phyloP scores from a whole-genome alignment of 64 coral and sea anemone species.

The Stichodactyla helianthus region DNA sequence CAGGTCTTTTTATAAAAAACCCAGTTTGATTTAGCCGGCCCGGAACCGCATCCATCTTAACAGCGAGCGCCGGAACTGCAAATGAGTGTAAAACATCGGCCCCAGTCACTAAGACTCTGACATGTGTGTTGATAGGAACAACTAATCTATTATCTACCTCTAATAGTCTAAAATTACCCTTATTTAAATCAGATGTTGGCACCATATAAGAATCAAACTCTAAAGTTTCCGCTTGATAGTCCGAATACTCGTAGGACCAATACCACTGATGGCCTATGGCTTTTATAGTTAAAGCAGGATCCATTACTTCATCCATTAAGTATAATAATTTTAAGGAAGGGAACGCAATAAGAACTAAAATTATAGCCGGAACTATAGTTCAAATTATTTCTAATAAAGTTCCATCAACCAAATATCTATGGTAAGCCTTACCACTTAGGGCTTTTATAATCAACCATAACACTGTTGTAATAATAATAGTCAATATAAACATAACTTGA shows the following conservation, averaged over 20 bases:
- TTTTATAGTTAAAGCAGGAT: conserved; percentile 59
- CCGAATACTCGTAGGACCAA: conserved; percentile 72
- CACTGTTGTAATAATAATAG: conserved; percentile 41
- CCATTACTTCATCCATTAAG: conserved; percentile 77
- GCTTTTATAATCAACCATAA: conserved; percentile 58
- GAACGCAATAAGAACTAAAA: conserved; percentile 65
- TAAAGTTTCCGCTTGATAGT: conserved; percentile 51
- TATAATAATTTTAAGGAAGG: conserved; percentile 78
- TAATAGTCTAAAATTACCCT: conserved; percentile 63
- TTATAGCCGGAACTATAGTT: conserved; percentile 52
- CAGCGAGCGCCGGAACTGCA: conserved; percentile 60
- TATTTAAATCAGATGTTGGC: conserved; percentile 56
- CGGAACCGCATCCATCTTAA: conserved; percentile 70
- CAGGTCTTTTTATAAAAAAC: conserved; percentile 72
- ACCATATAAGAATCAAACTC: conserved; percentile 79
- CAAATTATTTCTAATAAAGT: conserved; percentile 75
- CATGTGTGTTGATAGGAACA: conserved; percentile 62
- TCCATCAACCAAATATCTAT: conserved; percentile 61
- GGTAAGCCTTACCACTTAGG: conserved; percentile 52
- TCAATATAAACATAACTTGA: conserved; percentile 70
- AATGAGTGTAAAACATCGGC: conserved; percentile 75
- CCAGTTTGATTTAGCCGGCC: conserved; percentile 65
- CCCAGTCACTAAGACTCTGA: conserved; percentile 71
- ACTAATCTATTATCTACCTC: conserved; percentile 68
- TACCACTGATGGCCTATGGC: conserved; percentile 76